These are phyloP conservation scores for Exephanes ischioxanthus DNA, from an alignment of 2,888 invertebrate genomes.

Conservation along the genomic window DNA sequence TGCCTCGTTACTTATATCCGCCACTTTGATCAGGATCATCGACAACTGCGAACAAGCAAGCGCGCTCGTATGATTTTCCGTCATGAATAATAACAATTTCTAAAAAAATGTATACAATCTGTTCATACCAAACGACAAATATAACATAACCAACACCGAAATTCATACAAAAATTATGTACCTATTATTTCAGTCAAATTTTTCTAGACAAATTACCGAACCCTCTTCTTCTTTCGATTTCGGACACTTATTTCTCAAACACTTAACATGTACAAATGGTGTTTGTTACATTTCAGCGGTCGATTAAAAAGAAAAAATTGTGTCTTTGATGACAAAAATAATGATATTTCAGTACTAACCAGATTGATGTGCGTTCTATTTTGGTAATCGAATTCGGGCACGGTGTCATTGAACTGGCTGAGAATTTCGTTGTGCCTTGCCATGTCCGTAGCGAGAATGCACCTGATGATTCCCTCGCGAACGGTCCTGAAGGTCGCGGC, in stretches of 20 bases:
- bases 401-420: constrained; percentile 89
- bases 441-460: constrained; percentile 92
- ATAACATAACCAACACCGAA: too few species aligned
- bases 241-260: neutral
- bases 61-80: neutral
- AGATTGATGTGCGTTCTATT: constrained; percentile 90
- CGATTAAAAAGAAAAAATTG: too few species aligned
- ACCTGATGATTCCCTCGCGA: constrained; percentile 92
- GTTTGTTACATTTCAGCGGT: neutral
- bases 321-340: too few species aligned
- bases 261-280: neutral
- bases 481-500: constrained; percentile 88
- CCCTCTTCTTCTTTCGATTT: neutral
- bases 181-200: neutral
- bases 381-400: constrained; percentile 89
- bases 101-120: neutral
- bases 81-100: neutral
- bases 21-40: constrained; percentile 93
- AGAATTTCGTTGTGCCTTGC: constrained; percentile 92
- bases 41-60: constrained; percentile 86
- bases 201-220: neutral
- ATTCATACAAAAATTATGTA: neutral
- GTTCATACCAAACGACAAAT: too few species aligned
- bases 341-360: constrained; percentile 84
- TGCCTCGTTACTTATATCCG: constrained; percentile 94